Percentiles rank a stretch among this genome's conserved stretches.
These are phyloP conservation scores for Montipora sp. DNA, from an alignment of 64 coral and sea anemone genomes.

Conservation along the genomic window DNA sequence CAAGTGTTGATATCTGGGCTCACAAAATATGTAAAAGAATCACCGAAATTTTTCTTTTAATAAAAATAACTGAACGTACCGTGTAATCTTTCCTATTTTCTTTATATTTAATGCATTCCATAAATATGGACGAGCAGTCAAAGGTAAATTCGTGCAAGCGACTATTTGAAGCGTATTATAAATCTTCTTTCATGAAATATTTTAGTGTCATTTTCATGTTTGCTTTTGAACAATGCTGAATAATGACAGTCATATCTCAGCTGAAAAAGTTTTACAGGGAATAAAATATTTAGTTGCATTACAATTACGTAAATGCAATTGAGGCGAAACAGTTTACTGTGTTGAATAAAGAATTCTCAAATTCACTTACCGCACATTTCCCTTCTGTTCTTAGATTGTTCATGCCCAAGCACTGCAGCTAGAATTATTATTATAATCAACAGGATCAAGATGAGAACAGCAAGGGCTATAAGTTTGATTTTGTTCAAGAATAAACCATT, in stretches of 20 bases:
- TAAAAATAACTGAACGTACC: not conserved
- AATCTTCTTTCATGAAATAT: no score
- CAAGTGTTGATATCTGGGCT: not conserved
- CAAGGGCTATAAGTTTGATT: slow-evolving; percentile 35
- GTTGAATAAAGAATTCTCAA: no score
- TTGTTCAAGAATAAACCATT: slow-evolving; percentile 48
- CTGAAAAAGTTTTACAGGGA: no score
- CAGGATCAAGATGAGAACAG: slow-evolving; percentile 51
- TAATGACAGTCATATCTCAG: no score
- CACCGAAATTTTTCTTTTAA: not conserved
- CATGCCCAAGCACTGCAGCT: slow-evolving; percentile 48
- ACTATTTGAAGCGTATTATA: no score
- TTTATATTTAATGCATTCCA: not conserved
- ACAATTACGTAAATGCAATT: no score
- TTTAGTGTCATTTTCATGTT: no score
- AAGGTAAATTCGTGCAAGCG: no score
- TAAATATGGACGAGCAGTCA: not conserved
- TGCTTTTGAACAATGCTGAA: no score
- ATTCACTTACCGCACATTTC: not conserved
- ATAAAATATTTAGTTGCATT: no score
- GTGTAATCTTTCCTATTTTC: not conserved
- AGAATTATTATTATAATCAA: slow-evolving; percentile 59
- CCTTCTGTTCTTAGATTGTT: slow-evolving; percentile 22
- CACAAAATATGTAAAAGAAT: not conserved
- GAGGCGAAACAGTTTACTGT: no score